Evolutionary conservation across 2,888 invertebrate genomes (phyloP).

Genomic region (Cecidostiba fungosa): DNA sequence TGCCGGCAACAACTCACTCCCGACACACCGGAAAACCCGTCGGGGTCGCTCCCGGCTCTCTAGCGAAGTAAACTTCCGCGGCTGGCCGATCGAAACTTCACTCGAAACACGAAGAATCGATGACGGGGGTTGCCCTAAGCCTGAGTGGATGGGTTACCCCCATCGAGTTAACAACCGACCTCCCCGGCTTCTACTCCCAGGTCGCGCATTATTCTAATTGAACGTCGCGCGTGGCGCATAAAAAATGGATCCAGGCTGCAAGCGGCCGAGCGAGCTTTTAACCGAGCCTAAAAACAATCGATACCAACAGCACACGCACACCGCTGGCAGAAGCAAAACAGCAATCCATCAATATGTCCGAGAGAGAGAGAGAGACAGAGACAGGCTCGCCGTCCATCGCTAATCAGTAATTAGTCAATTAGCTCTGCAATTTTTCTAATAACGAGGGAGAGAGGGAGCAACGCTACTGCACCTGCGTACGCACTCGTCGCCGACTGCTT

Average conservation of each 20-base stretch:
- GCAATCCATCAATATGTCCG: slow-evolving; percentile 72
- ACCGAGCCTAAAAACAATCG: slow-evolving; percentile 26
- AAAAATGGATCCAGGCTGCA: slow-evolving; percentile 29
- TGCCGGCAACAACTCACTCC: not conserved
- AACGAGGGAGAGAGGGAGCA: slow-evolving; percentile 63
- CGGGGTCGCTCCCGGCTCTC: not conserved
- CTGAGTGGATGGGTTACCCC: not conserved
- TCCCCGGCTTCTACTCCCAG: slow-evolving; percentile 1
- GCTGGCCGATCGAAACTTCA: slow-evolving; percentile 5
- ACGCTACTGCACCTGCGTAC: slow-evolving; percentile 45
- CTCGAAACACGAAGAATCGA: not conserved
- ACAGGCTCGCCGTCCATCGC: slow-evolving; percentile 65
- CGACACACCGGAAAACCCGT: not conserved
- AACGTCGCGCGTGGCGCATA: slow-evolving; percentile 30
- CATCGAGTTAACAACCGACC: not conserved
- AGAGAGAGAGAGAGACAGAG: slow-evolving; percentile 49
- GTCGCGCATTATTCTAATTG: slow-evolving; percentile 66
- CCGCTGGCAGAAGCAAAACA: slow-evolving; percentile 58
- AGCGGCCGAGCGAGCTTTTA: not conserved
- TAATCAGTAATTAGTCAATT: slow-evolving; percentile 77
- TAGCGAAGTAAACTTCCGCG: not conserved
- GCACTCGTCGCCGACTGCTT: slow-evolving; percentile 62
- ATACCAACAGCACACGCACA: not conserved
- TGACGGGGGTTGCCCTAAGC: not conserved
- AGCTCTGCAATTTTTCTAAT: slow-evolving; percentile 76